Percentiles rank a stretch among this genome's conserved stretches.
phyloP scores from a whole-genome alignment of 2,888 invertebrate species.

The Campopleginae sp. region DNA sequence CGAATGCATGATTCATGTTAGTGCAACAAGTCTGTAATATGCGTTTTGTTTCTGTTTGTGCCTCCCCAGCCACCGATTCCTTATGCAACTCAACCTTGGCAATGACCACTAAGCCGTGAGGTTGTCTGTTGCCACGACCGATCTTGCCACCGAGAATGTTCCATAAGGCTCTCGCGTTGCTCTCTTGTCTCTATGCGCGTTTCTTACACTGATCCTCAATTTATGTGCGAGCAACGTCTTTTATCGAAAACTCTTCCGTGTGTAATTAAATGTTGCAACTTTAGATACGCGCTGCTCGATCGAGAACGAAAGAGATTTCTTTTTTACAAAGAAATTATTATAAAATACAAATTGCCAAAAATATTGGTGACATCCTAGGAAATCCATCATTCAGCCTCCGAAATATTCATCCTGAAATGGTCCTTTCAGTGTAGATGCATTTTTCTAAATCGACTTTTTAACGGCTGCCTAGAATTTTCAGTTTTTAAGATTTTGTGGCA shows the following conservation, averaged over 20 bases:
- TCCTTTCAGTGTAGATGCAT: background rate
- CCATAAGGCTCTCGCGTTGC: constrained; percentile 30
- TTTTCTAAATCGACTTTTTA: background rate
- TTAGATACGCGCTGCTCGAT: background rate
- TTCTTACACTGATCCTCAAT: background rate
- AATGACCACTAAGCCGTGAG: constrained; percentile 66
- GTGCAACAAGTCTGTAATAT: constrained; percentile 26
- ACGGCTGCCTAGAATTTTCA: background rate
- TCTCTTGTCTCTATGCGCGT: background rate
- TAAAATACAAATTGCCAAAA: background rate
- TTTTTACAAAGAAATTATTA: background rate
- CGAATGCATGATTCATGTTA: constrained; percentile 12
- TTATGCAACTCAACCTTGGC: constrained; percentile 68
- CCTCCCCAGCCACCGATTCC: constrained; percentile 54
- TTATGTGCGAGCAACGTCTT: background rate
- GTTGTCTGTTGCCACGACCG: constrained; percentile 34
- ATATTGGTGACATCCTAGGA: background rate
- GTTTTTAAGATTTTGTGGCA: background rate
- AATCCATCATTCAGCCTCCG: background rate
- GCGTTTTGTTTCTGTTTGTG: constrained; percentile 31
- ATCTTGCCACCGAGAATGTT: constrained; percentile 39
- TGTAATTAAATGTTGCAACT: background rate
- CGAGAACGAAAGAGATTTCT: background rate
- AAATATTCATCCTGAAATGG: background rate
- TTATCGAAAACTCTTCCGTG: background rate